These are phyloP conservation scores for Machimus atricapillus DNA, from an alignment of 2,888 invertebrate genomes.

Conservation along the genomic window DNA sequence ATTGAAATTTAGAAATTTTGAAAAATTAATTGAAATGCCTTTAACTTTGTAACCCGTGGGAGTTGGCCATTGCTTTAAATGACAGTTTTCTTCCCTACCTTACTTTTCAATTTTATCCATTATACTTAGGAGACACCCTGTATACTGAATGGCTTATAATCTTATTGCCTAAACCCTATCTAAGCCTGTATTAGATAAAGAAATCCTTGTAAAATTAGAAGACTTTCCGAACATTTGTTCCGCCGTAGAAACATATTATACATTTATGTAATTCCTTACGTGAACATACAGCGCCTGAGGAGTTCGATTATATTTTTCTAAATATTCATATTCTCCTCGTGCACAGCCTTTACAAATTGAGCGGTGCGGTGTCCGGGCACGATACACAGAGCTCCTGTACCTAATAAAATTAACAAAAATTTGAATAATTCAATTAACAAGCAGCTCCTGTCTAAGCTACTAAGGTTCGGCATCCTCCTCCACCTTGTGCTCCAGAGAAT, in stretches of 20 bases:
- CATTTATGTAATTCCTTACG: neutral
- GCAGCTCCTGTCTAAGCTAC: conserved; percentile 11
- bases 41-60: too few relatives aligned
- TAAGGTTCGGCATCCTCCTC: conserved; percentile 21
- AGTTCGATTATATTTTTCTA: neutral
- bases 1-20: too few relatives aligned
- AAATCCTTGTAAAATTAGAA: neutral
- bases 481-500: neutral
- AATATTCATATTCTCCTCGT: neutral
- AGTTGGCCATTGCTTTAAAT: too few relatives aligned
- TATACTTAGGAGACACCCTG: too few relatives aligned
- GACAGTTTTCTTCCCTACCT: too few relatives aligned
- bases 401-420: conserved; percentile 37
- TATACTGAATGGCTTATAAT: neutral
- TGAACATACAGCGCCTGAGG: neutral
- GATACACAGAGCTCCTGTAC: neutral
- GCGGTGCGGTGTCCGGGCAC: neutral
- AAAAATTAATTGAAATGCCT: too few relatives aligned
- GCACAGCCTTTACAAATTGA: neutral
- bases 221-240: neutral
- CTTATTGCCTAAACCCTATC: neutral
- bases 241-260: neutral
- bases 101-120: too few relatives aligned
- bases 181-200: neutral
- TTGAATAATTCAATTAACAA: conserved; percentile 36